A percentile compares a stretch with the other conserved stretches of the same genome.
phyloP scores from a whole-genome alignment of 2,113 vertebrate genomes.

The Myiopsitta monachus region DNA sequence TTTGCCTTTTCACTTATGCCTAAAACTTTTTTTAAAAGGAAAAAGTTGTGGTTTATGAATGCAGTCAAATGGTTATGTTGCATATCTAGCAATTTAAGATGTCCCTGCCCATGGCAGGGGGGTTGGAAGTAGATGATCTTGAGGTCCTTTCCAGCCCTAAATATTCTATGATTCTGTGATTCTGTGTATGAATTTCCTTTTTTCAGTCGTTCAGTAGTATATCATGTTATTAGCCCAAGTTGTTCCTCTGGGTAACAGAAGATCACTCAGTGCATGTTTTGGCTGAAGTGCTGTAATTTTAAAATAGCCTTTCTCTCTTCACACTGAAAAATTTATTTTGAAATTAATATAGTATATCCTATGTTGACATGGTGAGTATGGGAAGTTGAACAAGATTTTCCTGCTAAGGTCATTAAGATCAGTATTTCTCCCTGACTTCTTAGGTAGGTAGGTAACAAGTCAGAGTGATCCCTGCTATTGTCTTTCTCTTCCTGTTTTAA shows the following conservation, averaged over 20 bases:
- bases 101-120: too few species aligned
- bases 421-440: neutral
- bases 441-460: neutral
- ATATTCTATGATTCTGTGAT: too few species aligned
- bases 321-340: neutral
- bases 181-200: neutral
- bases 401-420: neutral
- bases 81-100: neutral
- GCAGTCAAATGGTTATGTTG: neutral
- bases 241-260: neutral
- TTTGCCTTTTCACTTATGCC: neutral
- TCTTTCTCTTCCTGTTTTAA: neutral
- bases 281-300: neutral
- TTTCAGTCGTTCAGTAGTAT: neutral
- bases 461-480: neutral
- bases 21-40: neutral
- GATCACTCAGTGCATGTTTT: neutral
- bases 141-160: too few species aligned
- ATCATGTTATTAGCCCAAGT: neutral
- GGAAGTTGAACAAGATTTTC: neutral
- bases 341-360: neutral
- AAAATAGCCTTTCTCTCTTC: neutral
- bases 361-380: neutral
- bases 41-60: neutral
- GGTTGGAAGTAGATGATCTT: too few species aligned